Evolutionary conservation across 2,113 vertebrate species (phyloP).

Genomic region (Toxostoma redivivum): DNA sequence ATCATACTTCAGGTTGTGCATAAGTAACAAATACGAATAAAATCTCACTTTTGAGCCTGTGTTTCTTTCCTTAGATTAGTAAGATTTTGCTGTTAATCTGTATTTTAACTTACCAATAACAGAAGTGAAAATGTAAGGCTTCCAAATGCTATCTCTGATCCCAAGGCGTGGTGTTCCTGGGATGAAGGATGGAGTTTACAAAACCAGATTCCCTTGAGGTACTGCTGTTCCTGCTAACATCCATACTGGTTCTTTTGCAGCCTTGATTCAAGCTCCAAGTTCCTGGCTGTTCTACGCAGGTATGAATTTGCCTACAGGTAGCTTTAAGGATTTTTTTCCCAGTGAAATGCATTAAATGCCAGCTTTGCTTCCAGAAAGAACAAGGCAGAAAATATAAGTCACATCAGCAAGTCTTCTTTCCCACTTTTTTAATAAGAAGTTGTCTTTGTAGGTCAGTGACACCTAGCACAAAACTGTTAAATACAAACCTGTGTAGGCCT

Average conservation of each 20-base stretch:
- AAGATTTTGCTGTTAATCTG: background rate
- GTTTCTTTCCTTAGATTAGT: background rate
- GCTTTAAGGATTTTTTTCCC: background rate
- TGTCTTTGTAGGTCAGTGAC: background rate
- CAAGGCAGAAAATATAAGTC: background rate
- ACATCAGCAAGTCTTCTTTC: background rate
- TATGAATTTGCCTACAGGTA: background rate
- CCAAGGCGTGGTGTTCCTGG: background rate
- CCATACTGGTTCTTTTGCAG: background rate
- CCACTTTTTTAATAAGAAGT: background rate
- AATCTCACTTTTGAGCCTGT: constrained; percentile 67
- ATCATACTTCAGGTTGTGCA: constrained; percentile 68
- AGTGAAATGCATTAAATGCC: background rate
- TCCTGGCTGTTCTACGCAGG: background rate
- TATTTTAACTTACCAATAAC: background rate
- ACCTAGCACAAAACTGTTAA: background rate
- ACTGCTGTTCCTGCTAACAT: background rate
- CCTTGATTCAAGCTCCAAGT: background rate
- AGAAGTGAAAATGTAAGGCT: background rate
- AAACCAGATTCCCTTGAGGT: background rate
- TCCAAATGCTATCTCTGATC: background rate
- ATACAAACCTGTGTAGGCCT: background rate
- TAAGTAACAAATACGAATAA: constrained; percentile 73
- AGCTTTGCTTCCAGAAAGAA: background rate
- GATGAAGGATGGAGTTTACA: background rate